These are phyloP conservation scores for Helicolenus hilgendorfi DNA, from an alignment of 2,797 vertebrate species.

Conservation along the genomic window DNA sequence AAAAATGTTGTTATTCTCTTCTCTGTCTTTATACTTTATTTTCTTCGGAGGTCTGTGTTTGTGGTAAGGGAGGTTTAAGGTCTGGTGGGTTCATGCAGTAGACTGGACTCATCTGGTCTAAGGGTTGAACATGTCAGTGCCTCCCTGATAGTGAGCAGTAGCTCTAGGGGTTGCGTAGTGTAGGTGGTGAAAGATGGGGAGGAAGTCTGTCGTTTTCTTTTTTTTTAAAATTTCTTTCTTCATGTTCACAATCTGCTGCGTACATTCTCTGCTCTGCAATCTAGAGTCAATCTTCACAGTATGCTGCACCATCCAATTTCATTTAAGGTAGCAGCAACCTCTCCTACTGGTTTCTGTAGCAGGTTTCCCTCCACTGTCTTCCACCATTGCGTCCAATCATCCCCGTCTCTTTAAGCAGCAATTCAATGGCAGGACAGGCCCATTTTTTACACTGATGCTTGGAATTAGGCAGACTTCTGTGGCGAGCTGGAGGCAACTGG, in stretches of 20 bases:
- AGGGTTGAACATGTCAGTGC: not conserved
- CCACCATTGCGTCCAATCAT: conserved; percentile 19
- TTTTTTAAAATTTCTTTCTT: not conserved
- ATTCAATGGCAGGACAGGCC: not conserved
- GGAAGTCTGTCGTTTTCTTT: not conserved
- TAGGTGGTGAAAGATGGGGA: not conserved
- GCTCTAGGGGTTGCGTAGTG: not conserved
- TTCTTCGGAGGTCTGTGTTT: not conserved
- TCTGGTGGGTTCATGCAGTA: not conserved
- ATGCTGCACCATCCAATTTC: conserved; percentile 24
- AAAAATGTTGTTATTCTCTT: not conserved
- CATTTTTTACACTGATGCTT: conserved; percentile 50
- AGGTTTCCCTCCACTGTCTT: conserved; percentile 22
- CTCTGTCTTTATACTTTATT: not conserved
- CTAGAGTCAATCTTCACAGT: conserved; percentile 44
- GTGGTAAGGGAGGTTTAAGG: not conserved
- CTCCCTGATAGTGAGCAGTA: not conserved
- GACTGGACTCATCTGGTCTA: not conserved
- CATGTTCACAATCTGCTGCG: not conserved
- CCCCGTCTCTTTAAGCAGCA: conserved; percentile 5
- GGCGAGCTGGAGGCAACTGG: conserved; percentile 55
- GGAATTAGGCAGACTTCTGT: conserved; percentile 64
- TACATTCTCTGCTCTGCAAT: conserved; percentile 35
- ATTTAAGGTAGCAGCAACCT: conserved; percentile 24
- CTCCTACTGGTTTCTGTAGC: conserved; percentile 1